Evolutionary conservation across 92 coral and sea anemone genomes (phyloP).

Genomic region (Desmophyllum pertusum): DNA sequence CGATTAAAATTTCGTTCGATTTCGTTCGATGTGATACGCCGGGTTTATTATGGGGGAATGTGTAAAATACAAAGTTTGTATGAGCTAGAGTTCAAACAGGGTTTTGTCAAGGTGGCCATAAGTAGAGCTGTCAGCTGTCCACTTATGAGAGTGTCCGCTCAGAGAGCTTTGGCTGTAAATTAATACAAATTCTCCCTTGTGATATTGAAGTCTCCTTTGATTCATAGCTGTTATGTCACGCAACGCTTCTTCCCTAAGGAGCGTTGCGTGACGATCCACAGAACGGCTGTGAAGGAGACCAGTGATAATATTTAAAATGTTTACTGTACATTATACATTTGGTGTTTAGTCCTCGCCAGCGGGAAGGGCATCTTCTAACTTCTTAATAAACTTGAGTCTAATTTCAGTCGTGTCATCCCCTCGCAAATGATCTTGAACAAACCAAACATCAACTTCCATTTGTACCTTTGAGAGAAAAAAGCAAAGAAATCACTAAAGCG

Average conservation of each 20-base stretch:
- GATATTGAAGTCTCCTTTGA: not conserved
- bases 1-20: too few relatives aligned
- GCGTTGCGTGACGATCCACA: not conserved
- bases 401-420: slow-evolving; percentile 99
- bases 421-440: slow-evolving; percentile 84
- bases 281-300: not conserved
- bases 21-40: too few relatives aligned
- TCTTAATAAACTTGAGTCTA: slow-evolving; percentile 87
- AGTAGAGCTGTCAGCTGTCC: too few relatives aligned
- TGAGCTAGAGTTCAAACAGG: too few relatives aligned
- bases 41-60: too few relatives aligned
- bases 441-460: slow-evolving; percentile 97
- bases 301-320: not conserved
- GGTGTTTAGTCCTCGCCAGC: slow-evolving; percentile 91
- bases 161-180: too few relatives aligned
- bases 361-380: slow-evolving; percentile 96
- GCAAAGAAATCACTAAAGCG: not conserved
- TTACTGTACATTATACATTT: not conserved
- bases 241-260: not conserved
- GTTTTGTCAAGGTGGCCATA: too few relatives aligned
- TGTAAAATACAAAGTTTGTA: too few relatives aligned
- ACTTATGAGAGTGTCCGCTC: too few relatives aligned
- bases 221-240: not conserved
- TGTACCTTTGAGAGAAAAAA: slow-evolving; percentile 71
- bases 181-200: not conserved